A percentile compares a stretch with the other conserved stretches of the same genome.
Conservation (phyloP, 2,888 invertebrate genomes). For the Drosophila peninsularis region DNA sequence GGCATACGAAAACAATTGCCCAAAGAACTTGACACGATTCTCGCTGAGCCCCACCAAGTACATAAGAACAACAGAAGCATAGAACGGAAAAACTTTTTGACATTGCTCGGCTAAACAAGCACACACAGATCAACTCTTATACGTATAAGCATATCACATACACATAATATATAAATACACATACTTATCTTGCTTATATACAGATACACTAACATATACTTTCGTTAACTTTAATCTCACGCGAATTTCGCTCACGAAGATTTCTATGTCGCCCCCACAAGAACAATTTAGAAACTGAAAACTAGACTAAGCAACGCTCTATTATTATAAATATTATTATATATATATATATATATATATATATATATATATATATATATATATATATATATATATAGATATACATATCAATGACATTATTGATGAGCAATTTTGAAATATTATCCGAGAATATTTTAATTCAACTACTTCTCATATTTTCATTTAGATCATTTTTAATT, state of each 20-base stretch:
- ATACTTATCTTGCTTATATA: neutral
- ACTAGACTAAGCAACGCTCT: conserved; percentile 15
- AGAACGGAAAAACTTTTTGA: conserved; percentile 57
- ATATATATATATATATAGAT: neutral
- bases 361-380: neutral
- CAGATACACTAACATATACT: conserved; percentile 9
- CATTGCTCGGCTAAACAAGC: conserved; percentile 46
- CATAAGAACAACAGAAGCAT: conserved; percentile 28
- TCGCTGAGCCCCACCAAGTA: conserved; percentile 32
- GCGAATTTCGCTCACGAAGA: conserved; percentile 42
- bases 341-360: neutral
- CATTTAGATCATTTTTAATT: neutral
- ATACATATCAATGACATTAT: too few relatives aligned
- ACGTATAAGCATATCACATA: neutral
- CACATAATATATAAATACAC: neutral
- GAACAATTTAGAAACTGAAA: neutral
- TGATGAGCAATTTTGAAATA: neutral
- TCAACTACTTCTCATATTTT: neutral
- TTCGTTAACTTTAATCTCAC: conserved; percentile 51
- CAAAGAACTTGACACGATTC: conserved; percentile 68
- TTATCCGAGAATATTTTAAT: neutral
- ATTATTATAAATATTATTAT: neutral
- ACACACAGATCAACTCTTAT: neutral
- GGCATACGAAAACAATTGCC: conserved; percentile 36
- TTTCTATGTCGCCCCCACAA: conserved; percentile 11